Evolutionary conservation across 2,113 vertebrate species (phyloP), one percentile per base, ranked within the genome.

Genomic region (Dascyllus trimaculatus): DNA sequence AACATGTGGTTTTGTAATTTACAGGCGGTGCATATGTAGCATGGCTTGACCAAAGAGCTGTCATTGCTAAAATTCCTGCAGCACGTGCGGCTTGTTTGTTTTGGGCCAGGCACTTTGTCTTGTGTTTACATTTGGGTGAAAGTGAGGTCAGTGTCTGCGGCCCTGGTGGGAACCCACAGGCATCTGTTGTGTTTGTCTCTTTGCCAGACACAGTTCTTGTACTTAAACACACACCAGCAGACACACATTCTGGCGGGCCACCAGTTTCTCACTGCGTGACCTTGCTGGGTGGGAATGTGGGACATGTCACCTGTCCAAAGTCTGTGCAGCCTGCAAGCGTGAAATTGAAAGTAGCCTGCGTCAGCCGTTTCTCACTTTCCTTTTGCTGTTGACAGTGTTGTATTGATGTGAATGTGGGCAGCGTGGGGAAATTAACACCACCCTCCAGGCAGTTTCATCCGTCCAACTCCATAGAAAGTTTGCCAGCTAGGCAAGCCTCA

Each of bases 61-160:
- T 38, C 73, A 70, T 49, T 9, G 3, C 63, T 15, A 64, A 25
- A 73, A 68, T 51, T 75, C 87, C 81, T 63, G 26, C 45, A 53
- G 78, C 85, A 86, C 80, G 81, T 90, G 91, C 52, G 1, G 71
- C 14, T 6, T 85, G 72, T 91, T 90, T 91, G 82, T 91, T 81
- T 86, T 88, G 81, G 78, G n/a, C 57, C 74, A 66, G 70, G 48
- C 61, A 73, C 78, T 84, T 76, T 77, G 78, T 85, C 81, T 84
- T 52, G 56, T 91, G 80, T 91, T 91, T 90, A 90, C 71, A 14
- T 89, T 87, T 74, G 77, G 82, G 70, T 89, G 66, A 86, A 81
- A 81, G 80, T 68, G 73, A 85, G 84, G 87, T 89, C 86, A 78
- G 45, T 68, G 79, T 85, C 82, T 90, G 78, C n/a, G 62, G 80